Evolutionary conservation across 1,140 invertebrate genomes (phyloP).

Genomic region (Panulirus ornatus): DNA sequence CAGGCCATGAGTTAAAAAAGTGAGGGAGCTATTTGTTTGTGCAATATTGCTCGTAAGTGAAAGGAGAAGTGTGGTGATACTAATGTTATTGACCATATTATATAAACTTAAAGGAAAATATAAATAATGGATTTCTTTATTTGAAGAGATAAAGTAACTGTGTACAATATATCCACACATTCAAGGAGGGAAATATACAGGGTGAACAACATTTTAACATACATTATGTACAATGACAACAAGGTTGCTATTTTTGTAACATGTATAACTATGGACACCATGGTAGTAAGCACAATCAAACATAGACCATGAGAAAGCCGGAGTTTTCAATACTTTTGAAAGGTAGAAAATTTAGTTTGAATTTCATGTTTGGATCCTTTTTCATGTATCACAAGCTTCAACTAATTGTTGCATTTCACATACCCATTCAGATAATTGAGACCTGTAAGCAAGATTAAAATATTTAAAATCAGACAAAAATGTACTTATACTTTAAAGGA

Average conservation of each 20-base stretch:
- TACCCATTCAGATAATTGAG: not conserved
- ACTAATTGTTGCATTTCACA: constrained; percentile 22
- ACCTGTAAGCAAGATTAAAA: constrained; percentile 11
- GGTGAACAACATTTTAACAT: constrained; percentile 55
- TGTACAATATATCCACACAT: constrained; percentile 64
- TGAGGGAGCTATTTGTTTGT: too few relatives aligned
- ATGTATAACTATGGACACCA: constrained; percentile 49
- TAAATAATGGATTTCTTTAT: constrained; percentile 27
- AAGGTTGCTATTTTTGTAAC: constrained; percentile 19
- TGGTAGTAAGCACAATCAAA: constrained; percentile 39
- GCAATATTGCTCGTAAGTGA: too few relatives aligned
- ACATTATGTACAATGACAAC: constrained; percentile 59
- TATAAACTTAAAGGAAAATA: not conserved
- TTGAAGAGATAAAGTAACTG: constrained; percentile 55
- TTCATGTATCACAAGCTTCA: constrained; percentile 33
- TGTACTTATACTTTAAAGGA: constrained; percentile 48
- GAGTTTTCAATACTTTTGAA: constrained; percentile 6
- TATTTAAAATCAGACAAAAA: constrained; percentile 51
- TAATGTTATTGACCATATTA: too few relatives aligned
- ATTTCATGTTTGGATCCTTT: not conserved
- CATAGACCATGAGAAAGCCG: not conserved
- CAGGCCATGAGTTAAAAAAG: too few relatives aligned
- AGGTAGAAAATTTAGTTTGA: not conserved
- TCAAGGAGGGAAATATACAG: constrained; percentile 59
- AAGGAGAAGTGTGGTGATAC: too few relatives aligned